phyloP scores from a whole-genome alignment of 1,140 invertebrate species.

The Helicoverpa zea region DNA sequence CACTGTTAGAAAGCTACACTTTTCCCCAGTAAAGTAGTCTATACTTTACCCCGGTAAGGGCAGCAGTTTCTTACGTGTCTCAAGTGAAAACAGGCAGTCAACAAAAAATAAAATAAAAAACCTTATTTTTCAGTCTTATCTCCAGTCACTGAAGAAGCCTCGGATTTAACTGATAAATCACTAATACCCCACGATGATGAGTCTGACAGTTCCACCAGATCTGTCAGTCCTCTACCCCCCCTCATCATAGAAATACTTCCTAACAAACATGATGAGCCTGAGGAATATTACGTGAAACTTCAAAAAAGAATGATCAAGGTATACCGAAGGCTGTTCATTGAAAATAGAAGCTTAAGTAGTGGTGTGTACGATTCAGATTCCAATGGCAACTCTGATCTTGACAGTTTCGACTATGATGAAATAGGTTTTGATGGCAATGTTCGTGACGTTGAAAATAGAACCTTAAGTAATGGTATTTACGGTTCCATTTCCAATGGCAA shows the following conservation, averaged over 20 bases:
- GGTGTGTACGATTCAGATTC: not conserved
- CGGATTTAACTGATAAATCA: not conserved
- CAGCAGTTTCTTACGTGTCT: too few relatives aligned
- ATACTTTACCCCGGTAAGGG: too few relatives aligned
- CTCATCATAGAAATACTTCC: constrained; percentile 63
- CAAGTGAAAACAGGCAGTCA: too few relatives aligned
- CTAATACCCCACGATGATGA: constrained; percentile 1
- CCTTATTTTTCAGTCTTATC: constrained; percentile 15
- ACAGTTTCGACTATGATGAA: not conserved
- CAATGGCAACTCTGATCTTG: not conserved
- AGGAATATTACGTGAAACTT: constrained; percentile 61
- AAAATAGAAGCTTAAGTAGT: not conserved
- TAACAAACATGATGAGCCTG: constrained; percentile 59
- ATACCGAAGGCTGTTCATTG: constrained; percentile 58
- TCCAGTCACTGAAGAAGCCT: constrained; percentile 26
- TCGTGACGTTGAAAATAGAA: not conserved
- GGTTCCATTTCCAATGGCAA: too few relatives aligned
- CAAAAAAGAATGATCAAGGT: constrained; percentile 56
- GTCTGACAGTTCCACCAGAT: not conserved
- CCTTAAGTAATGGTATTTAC: too few relatives aligned
- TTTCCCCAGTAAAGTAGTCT: too few relatives aligned
- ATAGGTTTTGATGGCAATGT: too few relatives aligned
- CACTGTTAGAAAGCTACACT: too few relatives aligned
- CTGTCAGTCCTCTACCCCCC: constrained; percentile 62
- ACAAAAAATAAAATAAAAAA: not conserved